Base-by-base conservation (phyloP, 2,888 invertebrate genomes). In the Eristalinus aeneus region DNA sequence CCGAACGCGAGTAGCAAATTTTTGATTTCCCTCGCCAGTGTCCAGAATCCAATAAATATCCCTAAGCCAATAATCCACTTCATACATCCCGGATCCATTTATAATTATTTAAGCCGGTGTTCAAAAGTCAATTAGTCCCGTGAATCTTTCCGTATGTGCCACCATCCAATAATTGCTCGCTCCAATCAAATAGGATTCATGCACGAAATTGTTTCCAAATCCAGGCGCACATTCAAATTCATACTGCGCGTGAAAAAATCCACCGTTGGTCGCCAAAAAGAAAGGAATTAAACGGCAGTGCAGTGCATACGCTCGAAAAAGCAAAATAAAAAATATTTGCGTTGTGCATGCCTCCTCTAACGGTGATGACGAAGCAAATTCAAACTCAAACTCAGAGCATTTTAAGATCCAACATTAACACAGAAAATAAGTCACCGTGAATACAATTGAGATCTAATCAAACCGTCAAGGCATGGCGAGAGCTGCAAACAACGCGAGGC, bases 341-440 rank as follows among this genome's bases (percentile, higher is more conserved):
- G 16, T 46, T 46, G 16, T 16, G 27, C 27, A 46, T 46, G n/a
- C 46, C 46, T 16, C 16, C 2, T 46, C 46, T 46, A 46, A 46
- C 46, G 46, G 46, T 46, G 8, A 16, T 8, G n/a, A 5, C 5
- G 46, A 46, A 46, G 46, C 6, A 46, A 56, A 22, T 23, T 23
- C 22, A n/a, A 23, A 56, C 22, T 4, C 8, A 56, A 23, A 22
- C 23, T 12, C 12, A 10, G 22, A 56, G 11, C 22, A 23, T 11
- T 36, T 36, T 58, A 61, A 23, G 16, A 46, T n/a, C 16, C 58
- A 63, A 36, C 65, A 75, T 86, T 74, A 86, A 74, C 86, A 82
- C 82, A 73, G 39, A 82, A 86, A 78, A 77, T 86, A 86, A 82
- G 77, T 82, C 78, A 82, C 86, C 78, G 86, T 82, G 74, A 86